phyloP scores from a whole-genome alignment of 2,113 vertebrate genomes.

The Myiopsitta monachus region DNA sequence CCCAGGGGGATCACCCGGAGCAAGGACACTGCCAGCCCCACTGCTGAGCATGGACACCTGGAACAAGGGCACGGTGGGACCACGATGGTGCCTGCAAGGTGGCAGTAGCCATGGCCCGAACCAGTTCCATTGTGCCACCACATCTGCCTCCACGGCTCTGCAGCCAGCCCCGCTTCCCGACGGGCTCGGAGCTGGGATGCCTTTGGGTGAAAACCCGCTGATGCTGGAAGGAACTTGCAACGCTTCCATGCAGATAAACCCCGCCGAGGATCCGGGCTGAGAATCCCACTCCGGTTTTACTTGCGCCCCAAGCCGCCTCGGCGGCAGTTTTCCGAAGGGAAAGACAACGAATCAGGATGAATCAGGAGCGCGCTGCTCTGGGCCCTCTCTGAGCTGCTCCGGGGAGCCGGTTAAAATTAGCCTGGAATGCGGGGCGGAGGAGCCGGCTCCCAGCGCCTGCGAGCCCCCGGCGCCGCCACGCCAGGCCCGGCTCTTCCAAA shows the following conservation, averaged over 20 bases:
- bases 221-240: rapidly evolving
- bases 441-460: neutral
- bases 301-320: neutral
- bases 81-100: neutral
- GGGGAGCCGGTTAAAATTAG: slow-evolving; percentile 70
- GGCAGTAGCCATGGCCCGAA: neutral
- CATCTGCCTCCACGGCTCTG: neutral
- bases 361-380: neutral
- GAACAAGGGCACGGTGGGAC: rapidly evolving
- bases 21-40: neutral
- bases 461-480: neutral
- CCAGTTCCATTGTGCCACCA: rapidly evolving
- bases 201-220: neutral
- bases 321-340: slow-evolving; percentile 28
- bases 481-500: slow-evolving; percentile 35
- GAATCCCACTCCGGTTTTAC: slow-evolving; percentile 46
- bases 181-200: rapidly evolving
- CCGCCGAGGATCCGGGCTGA: neutral
- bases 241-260: neutral
- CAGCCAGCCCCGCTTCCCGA: rapidly evolving
- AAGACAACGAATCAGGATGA: slow-evolving; percentile 58
- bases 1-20: neutral
- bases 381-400: neutral
- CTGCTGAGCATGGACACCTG: rapidly evolving
- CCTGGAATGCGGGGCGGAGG: slow-evolving; percentile 56